phyloP scores from a whole-genome alignment of 2,797 vertebrate species.

The Esox lucius region DNA sequence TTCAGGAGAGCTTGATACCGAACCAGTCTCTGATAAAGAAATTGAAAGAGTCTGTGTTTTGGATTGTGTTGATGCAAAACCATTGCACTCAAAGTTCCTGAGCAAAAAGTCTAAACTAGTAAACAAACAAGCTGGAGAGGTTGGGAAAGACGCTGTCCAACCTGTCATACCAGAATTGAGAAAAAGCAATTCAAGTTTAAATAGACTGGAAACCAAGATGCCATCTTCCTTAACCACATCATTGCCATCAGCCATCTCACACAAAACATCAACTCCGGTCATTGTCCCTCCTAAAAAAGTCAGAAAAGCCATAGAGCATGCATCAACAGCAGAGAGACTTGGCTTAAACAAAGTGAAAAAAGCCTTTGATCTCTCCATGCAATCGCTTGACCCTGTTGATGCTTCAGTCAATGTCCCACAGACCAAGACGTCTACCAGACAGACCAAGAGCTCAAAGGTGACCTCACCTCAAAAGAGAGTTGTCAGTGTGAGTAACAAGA shows the following conservation, averaged over 20 bases:
- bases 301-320: constrained; percentile 63
- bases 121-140: constrained; percentile 1
- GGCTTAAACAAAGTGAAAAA: constrained; percentile 80
- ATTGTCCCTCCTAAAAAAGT: constrained; percentile 76
- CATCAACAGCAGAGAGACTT: constrained; percentile 71
- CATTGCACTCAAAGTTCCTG: constrained; percentile 7
- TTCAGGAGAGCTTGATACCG: constrained; percentile 30
- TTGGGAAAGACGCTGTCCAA: no score
- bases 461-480: constrained; percentile 58
- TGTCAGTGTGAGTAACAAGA: constrained; percentile 62
- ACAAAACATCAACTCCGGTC: constrained; percentile 48
- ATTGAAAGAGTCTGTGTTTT: constrained; percentile 50
- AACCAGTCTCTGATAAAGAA: constrained; percentile 54
- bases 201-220: not conserved
- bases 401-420: constrained; percentile 57
- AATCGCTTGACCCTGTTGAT: constrained; percentile 64
- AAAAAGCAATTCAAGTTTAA: constrained; percentile 17
- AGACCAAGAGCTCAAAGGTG: constrained; percentile 53
- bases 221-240: constrained; percentile 6
- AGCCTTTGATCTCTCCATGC: constrained; percentile 78
- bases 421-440: not conserved
- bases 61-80: constrained; percentile 28
- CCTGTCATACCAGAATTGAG: constrained; percentile 16
- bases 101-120: constrained; percentile 16
- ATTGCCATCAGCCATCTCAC: constrained; percentile 9